A percentile compares a stretch with the other conserved stretches of the same genome.
Evolutionary conservation across 2,888 invertebrate genomes (phyloP).

Genomic region (Tipula lateralis): DNA sequence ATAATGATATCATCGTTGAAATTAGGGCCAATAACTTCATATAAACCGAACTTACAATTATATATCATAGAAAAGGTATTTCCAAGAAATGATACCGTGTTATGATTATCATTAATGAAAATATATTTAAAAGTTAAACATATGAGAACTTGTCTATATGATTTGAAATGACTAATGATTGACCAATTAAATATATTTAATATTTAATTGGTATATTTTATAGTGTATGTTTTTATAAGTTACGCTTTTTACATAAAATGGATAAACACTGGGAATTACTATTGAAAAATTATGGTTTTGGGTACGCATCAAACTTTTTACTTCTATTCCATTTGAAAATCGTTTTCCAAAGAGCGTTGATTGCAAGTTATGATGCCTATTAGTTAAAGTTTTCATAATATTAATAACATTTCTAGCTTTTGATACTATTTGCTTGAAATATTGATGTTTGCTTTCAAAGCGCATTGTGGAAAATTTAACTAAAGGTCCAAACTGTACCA

Average conservation of each 20-base stretch:
- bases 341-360: neutral
- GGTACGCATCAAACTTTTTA: neutral
- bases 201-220: no score
- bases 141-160: neutral
- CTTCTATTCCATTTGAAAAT: neutral
- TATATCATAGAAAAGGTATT: neutral
- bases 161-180: neutral
- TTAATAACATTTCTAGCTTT: neutral
- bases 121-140: neutral
- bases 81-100: neutral
- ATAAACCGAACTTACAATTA: neutral
- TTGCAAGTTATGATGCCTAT: neutral
- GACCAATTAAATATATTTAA: neutral
- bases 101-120: neutral
- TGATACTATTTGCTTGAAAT: neutral
- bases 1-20: neutral
- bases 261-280: neutral
- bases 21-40: neutral
- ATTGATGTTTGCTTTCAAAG: neutral
- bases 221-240: neutral
- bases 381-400: neutral
- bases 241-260: neutral
- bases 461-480: no score
- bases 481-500: neutral
- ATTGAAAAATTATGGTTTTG: neutral